Evolutionary conservation across 2,888 invertebrate genomes (phyloP).

Genomic region (Polyploca ridens): DNA sequence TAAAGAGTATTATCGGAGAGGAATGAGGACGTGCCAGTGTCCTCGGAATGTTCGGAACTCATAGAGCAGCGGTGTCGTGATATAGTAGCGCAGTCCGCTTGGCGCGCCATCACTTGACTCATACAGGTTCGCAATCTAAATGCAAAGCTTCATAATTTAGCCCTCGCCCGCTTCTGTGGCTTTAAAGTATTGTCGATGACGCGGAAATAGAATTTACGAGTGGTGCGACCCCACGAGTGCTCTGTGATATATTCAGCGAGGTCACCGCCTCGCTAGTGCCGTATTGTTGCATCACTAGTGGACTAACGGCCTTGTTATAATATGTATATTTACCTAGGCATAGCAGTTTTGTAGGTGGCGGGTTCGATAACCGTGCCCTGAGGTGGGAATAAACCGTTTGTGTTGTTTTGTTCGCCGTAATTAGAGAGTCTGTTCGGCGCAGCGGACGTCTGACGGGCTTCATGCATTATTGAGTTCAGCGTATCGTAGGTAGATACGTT

Average conservation of each 20-base stretch:
- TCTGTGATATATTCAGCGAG: slow-evolving; percentile 64
- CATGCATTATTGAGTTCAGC: slow-evolving; percentile 74
- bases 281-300: slow-evolving; percentile 62
- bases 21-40: slow-evolving; percentile 53
- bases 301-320: slow-evolving; percentile 65
- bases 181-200: slow-evolving; percentile 60
- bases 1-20: slow-evolving; percentile 58
- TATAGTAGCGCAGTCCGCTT: slow-evolving; percentile 57
- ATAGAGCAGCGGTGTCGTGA: slow-evolving; percentile 32
- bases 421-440: slow-evolving; percentile 62
- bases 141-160: slow-evolving; percentile 48
- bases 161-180: slow-evolving; percentile 28
- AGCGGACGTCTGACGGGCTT: slow-evolving; percentile 57
- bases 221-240: slow-evolving; percentile 52
- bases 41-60: slow-evolving; percentile 55
- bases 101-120: slow-evolving; percentile 55
- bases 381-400: slow-evolving; percentile 70
- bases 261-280: slow-evolving; percentile 58
- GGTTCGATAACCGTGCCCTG: slow-evolving; percentile 72
- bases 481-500: slow-evolving; percentile 44
- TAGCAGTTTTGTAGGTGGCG: slow-evolving; percentile 50
- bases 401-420: slow-evolving; percentile 55
- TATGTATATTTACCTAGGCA: slow-evolving; percentile 47
- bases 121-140: slow-evolving; percentile 56
- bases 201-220: slow-evolving; percentile 75